These are phyloP conservation scores for Acipenser oxyrinchus DNA, from an alignment of 2,797 vertebrate species.

Conservation along the genomic window DNA sequence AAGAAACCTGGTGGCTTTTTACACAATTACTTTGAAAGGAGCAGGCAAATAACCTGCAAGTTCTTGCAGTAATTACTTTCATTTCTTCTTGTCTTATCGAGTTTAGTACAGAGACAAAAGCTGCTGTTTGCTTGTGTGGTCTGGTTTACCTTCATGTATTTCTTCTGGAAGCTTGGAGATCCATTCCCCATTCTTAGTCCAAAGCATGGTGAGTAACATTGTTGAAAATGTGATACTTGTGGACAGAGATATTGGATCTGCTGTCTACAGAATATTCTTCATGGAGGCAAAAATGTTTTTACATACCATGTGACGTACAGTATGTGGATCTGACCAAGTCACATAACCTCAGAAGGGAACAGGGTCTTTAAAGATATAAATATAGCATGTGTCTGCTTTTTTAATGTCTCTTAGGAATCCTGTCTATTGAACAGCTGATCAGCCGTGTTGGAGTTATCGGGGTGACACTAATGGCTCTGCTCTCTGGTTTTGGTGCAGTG, in stretches of 20 bases:
- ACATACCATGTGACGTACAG: background rate
- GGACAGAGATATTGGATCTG: background rate
- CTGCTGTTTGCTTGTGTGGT: constrained; percentile 87
- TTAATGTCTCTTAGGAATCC: constrained; percentile 65
- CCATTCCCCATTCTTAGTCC: constrained; percentile 96
- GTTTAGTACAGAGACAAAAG: constrained; percentile 81
- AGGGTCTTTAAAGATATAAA: background rate
- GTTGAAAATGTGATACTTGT: background rate
- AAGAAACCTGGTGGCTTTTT: too few relatives aligned
- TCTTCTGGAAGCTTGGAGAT: constrained; percentile 97
- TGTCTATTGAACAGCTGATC: constrained; percentile 96
- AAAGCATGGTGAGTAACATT: constrained; percentile 78
- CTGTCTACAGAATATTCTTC: background rate
- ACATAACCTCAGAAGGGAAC: background rate
- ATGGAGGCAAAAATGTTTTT: background rate
- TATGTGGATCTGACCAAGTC: background rate
- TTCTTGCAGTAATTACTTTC: constrained; percentile 3
- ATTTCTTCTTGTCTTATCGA: background rate
- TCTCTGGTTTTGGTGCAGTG: constrained; percentile 96
- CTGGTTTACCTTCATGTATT: constrained; percentile 98
- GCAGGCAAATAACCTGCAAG: background rate
- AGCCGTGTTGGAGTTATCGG: constrained; percentile 95
- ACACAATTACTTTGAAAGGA: too few relatives aligned
- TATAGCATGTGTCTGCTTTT: constrained; percentile 8
- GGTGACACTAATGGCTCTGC: constrained; percentile 92